Base-by-base conservation (phyloP, 2,113 vertebrate genomes). In the Leiothrix lutea region DNA sequence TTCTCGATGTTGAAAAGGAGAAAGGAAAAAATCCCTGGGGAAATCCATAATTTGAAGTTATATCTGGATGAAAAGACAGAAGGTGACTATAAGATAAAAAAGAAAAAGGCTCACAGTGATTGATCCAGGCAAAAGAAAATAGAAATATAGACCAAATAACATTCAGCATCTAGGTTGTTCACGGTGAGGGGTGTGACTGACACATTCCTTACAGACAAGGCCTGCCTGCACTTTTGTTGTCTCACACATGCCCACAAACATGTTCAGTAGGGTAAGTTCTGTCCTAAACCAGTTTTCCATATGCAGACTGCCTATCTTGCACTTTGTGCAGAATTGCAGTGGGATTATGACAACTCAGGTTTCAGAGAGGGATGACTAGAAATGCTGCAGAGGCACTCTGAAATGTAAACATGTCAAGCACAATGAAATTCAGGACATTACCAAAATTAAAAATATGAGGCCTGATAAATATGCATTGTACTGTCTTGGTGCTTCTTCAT, bases 11-110 rank as follows among this genome's bases (percentile, higher is more conserved):
- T 62, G 45, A 72, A 82, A 85, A 80, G 25, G 48, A 64, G 12
- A 89, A 75, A 75, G 36, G 15, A 58, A 71, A 75, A 85, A 81
- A 56, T 91, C 56, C 56, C 91, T 65, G 14, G 64, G 94, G 77
- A 66, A 89, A 95, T 61, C 40, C 19, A 58, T 77, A 88, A 82
- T 87, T 90, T 93, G 73, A 80, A 95, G 73, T 85, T 91, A 12
- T 64, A 74, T 61, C 18, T 92, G 82, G 45, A 93, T 82, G 42
- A 93, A 96, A 93, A 78, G 66, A 82, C 44, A 65, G 36, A 94
- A 74, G 50, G 45, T 42, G 57, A 56, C 77, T 80, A 2, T 29
- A 81, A 86, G 29, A 65, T 73, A 79, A 92, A 79, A 85, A 38
- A 12, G 22, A 4, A 51, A 69, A 84, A 45, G 20, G 23, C 54